phyloP scores from a whole-genome alignment of 2,888 invertebrate genomes.

The Trachelus stipa region DNA sequence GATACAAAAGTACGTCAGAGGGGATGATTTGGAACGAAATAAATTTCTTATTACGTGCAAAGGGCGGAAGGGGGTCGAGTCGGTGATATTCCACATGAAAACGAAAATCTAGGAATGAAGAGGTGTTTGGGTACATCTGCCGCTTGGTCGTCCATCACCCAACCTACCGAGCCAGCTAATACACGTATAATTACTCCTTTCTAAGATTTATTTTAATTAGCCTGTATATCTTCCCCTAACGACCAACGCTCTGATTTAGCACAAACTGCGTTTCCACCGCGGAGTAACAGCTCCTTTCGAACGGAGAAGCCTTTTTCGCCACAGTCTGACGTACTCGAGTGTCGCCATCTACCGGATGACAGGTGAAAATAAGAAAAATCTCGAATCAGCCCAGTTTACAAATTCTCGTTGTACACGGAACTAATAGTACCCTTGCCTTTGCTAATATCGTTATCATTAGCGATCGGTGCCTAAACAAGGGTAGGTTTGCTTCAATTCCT shows the following conservation, averaged over 20 bases:
- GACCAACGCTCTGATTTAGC: slow-evolving; percentile 55
- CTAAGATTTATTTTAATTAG: slow-evolving; percentile 68
- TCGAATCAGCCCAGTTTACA: too few species aligned
- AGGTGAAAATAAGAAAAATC: too few species aligned
- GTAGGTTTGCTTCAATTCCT: not conserved
- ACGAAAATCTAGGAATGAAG: slow-evolving; percentile 66
- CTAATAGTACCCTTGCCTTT: slow-evolving; percentile 18
- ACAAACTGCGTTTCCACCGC: slow-evolving; percentile 34
- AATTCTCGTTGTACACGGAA: too few species aligned
- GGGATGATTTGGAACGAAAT: not conserved
- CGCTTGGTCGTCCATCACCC: slow-evolving; percentile 64
- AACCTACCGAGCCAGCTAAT: slow-evolving; percentile 57
- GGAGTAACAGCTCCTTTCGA: too few species aligned
- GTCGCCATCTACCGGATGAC: too few species aligned
- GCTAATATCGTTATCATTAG: slow-evolving; percentile 54
- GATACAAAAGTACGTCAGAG: not conserved
- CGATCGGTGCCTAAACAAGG: slow-evolving; percentile 38
- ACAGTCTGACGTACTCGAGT: too few species aligned
- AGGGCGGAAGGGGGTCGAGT: not conserved
- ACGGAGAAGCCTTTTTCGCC: too few species aligned
- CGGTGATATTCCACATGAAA: slow-evolving; percentile 1
- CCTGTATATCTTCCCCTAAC: slow-evolving; percentile 65
- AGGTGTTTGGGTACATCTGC: slow-evolving; percentile 66
- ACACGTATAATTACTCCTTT: slow-evolving; percentile 67
- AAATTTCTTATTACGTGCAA: slow-evolving; percentile 2